Conservation (phyloP, 30 jellyfish, hydroid and myxozoan genomes). For the Aurelia coerulea region DNA sequence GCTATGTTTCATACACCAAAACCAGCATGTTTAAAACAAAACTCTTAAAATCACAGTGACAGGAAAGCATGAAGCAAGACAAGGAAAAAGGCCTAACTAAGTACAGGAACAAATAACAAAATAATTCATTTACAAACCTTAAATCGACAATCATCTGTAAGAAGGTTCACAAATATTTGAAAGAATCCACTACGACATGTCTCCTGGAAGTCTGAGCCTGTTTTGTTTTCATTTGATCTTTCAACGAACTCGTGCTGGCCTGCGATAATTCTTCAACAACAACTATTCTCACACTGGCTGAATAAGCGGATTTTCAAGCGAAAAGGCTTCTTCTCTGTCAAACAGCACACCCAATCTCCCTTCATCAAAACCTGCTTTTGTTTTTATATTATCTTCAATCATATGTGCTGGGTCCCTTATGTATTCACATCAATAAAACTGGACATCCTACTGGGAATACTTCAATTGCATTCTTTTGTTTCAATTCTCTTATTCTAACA, state of each 20-base stretch:
- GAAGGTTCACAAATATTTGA: no score
- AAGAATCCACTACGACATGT: background rate
- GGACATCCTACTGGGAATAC: slow-evolving; percentile 34
- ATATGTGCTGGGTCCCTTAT: background rate
- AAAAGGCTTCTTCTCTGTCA: background rate
- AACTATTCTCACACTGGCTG: slow-evolving; percentile 1
- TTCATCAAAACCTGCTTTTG: background rate
- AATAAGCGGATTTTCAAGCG: slow-evolving; percentile 13
- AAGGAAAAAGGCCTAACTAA: slow-evolving; percentile 19
- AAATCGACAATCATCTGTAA: no score
- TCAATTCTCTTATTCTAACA: background rate
- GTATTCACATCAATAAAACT: background rate
- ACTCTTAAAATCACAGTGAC: background rate
- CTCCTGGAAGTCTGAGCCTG: slow-evolving; percentile 4
- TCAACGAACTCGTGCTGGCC: slow-evolving; percentile 19
- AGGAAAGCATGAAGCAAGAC: slow-evolving; percentile 27
- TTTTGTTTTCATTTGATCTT: background rate
- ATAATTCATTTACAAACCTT: background rate
- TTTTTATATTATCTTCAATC: slow-evolving; percentile 5
- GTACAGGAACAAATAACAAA: slow-evolving; percentile 26
- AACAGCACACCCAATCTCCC: background rate
- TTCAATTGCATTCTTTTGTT: background rate
- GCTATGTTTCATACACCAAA: no score
- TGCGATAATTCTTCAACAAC: slow-evolving; percentile 1
- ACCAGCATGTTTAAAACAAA: no score